phyloP scores from a whole-genome alignment of 2,113 vertebrate species.

The Stercorarius parasiticus region DNA sequence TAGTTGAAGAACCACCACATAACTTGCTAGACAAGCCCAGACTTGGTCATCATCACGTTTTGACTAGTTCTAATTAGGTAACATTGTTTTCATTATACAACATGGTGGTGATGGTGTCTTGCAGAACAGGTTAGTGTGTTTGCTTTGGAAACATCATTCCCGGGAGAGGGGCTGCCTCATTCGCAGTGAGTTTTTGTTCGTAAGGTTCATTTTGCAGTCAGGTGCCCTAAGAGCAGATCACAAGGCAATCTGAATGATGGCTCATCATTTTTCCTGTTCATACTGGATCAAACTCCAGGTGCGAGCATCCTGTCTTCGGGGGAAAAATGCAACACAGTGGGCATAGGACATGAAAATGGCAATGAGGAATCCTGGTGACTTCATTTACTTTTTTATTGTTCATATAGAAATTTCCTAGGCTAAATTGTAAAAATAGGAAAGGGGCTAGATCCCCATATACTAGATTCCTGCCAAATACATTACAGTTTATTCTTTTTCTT shows the following conservation, averaged over 20 bases:
- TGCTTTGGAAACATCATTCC: not conserved
- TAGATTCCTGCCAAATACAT: not conserved
- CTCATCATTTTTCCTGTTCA: not conserved
- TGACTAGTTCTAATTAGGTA: not conserved
- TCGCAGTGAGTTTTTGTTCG: not conserved
- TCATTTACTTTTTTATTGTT: not conserved
- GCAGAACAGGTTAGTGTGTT: rapidly evolving
- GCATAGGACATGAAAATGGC: not conserved
- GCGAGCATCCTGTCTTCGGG: rapidly evolving
- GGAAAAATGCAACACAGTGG: not conserved
- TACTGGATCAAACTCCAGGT: not conserved
- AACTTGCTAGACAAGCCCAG: not conserved
- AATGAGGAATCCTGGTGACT: not conserved
- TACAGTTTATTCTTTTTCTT: not conserved
- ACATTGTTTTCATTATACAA: not conserved
- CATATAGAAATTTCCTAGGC: not conserved
- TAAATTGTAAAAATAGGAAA: not conserved
- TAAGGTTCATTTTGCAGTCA: not conserved
- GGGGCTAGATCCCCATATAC: not conserved
- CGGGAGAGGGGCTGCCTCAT: not conserved
- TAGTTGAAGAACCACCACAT: not conserved
- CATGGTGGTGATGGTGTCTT: not conserved
- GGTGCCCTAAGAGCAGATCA: not conserved
- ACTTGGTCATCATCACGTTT: not conserved
- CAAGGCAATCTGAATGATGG: not conserved